Percentiles rank a stretch among this genome's conserved stretches.
Evolutionary conservation across 2,888 invertebrate species (phyloP).

Genomic region (Hybos culiciformis): DNA sequence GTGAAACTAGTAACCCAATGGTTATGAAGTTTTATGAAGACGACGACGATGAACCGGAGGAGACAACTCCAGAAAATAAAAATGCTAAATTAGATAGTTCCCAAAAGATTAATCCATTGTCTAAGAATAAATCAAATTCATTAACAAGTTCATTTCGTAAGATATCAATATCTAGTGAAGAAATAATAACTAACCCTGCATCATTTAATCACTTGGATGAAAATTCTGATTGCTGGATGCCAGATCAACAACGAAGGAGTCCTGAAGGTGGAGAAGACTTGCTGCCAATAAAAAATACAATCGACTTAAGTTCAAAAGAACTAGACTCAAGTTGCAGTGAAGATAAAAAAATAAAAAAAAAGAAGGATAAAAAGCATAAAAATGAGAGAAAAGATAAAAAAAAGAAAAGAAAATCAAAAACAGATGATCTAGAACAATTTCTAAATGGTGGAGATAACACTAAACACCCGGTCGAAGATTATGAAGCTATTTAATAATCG

Average conservation of each 20-base stretch:
- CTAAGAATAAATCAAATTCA: too few relatives aligned
- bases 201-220: constrained; percentile 27
- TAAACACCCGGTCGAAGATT: constrained; percentile 40
- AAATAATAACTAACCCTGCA: constrained; percentile 20
- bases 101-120: too few relatives aligned
- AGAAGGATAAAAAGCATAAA: background rate
- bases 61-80: too few relatives aligned
- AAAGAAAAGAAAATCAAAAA: constrained; percentile 36
- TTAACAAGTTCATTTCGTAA: constrained; percentile 9
- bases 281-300: too few relatives aligned
- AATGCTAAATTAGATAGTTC: too few relatives aligned
- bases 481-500: constrained; percentile 42
- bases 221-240: constrained; percentile 48
- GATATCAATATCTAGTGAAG: constrained; percentile 16
- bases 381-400: constrained; percentile 23
- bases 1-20: constrained; percentile 62
- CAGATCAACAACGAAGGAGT: constrained; percentile 55
- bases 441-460: constrained; percentile 41
- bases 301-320: background rate
- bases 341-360: background rate
- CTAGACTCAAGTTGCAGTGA: background rate
- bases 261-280: constrained; percentile 55
- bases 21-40: constrained; percentile 74
- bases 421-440: constrained; percentile 48
- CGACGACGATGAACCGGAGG: constrained; percentile 51